phyloP scores from a whole-genome alignment of 2,888 invertebrate species.

The Hemithea aestivaria region DNA sequence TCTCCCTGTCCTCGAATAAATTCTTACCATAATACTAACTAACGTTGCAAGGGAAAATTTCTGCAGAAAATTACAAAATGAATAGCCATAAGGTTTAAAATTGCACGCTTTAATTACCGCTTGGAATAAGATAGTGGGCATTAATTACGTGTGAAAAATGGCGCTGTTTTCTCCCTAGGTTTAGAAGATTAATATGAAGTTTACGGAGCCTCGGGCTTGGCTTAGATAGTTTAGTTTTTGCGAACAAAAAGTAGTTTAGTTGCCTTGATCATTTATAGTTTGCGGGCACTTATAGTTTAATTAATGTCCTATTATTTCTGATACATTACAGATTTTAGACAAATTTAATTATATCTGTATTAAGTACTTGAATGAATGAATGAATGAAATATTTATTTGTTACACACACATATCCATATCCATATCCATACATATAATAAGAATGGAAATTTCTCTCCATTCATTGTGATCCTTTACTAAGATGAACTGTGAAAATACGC shows the following conservation, averaged over 20 bases:
- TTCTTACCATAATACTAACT: slow-evolving; percentile 37
- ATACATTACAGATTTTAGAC: no score
- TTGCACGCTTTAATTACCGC: slow-evolving; percentile 28
- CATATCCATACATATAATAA: no score
- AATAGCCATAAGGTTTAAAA: slow-evolving; percentile 28
- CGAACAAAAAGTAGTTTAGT: background rate
- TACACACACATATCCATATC: no score
- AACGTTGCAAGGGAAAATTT: slow-evolving; percentile 32
- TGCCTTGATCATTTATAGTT: no score
- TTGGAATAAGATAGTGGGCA: slow-evolving; percentile 24
- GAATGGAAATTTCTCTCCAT: no score
- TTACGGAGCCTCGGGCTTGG: slow-evolving; percentile 8
- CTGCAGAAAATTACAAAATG: slow-evolving; percentile 28
- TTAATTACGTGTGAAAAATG: slow-evolving; percentile 29
- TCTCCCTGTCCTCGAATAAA: slow-evolving; percentile 38
- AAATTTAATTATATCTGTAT: no score
- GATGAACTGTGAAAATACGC: no score
- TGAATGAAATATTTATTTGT: no score
- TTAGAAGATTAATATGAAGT: slow-evolving; percentile 20
- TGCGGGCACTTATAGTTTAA: no score
- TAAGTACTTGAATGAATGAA: no score
- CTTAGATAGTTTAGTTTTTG: background rate
- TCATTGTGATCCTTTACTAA: no score
- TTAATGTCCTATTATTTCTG: no score
- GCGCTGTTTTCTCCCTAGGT: slow-evolving; percentile 26